A percentile compares a stretch with the other conserved stretches of the same genome.
Evolutionary conservation across 2,888 invertebrate genomes (phyloP).

Genomic region (Drosophila lacicola): DNA sequence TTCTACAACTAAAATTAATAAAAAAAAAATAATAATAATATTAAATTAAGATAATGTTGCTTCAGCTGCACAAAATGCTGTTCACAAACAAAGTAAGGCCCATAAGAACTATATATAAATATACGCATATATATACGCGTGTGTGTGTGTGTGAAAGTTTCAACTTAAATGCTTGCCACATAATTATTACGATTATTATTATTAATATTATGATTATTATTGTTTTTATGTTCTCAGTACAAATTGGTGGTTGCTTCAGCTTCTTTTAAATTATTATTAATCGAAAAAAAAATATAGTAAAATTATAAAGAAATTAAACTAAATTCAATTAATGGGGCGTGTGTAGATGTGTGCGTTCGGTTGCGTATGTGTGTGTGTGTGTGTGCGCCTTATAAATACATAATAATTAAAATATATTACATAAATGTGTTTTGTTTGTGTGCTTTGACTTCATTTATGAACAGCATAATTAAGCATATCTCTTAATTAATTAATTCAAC

Average conservation of each 20-base stretch:
- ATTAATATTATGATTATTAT: neutral
- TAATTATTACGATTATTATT: neutral
- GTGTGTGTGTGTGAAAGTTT: conserved; percentile 1
- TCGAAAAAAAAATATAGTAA: conserved; percentile 4
- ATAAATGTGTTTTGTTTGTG: conserved; percentile 22
- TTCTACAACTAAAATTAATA: too few relatives aligned
- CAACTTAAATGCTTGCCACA: conserved; percentile 13
- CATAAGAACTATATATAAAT: conserved; percentile 22
- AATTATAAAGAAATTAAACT: conserved; percentile 2
- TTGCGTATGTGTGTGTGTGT: too few relatives aligned
- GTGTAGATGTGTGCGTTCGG: neutral
- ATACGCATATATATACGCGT: neutral
- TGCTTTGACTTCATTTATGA: conserved; percentile 77
- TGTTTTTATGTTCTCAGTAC: conserved; percentile 16
- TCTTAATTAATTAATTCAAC: conserved; percentile 25
- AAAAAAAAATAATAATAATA: conserved; percentile 2
- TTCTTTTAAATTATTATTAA: conserved; percentile 11
- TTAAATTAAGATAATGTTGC: neutral
- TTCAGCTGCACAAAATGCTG: conserved; percentile 50
- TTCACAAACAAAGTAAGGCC: conserved; percentile 67
- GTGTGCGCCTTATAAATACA: conserved; percentile 10
- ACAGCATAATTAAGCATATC: conserved; percentile 67
- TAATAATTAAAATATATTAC: conserved; percentile 31
- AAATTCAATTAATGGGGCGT: conserved; percentile 10
- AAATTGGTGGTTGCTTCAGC: conserved; percentile 40